Base-by-base conservation (phyloP, 2,797 vertebrate genomes). In the Masticophis lateralis region DNA sequence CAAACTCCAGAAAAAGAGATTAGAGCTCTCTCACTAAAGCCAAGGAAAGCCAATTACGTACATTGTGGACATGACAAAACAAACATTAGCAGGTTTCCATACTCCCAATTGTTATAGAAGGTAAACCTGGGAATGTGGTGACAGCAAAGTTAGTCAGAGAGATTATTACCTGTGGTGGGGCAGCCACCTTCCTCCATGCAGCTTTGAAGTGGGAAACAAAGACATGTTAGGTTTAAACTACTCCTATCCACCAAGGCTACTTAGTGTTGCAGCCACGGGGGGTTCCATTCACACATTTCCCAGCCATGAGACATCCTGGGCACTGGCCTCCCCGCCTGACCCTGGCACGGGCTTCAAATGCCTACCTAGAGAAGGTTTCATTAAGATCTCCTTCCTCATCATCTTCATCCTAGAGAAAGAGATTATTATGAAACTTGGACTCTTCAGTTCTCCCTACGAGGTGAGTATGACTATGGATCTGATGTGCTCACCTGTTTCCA, bases 361-460 rank as follows among this genome's bases (percentile, higher is more conserved):
- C 97, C 94, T 98, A 99, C 99, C 98, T 98, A 97, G 98, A 97
- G 94, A 98, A 98, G 0, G 98, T 95, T 86, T 98, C 98, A 87
- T 98, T 95, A 0, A 98, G 53, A 89, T 98, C 97, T 92, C 98
- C 98, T 86, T 98, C 98, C 94, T 98, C 98, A 55, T 99, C 98
- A 98, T 98, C 93, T 93, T 97, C 88, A 10, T 90, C 93, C 27
- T 94, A 32, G 61, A 5, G 14, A 22, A 43, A 59, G 43, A 74
- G 51, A 88, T 32, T 55, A 60, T 10, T 61, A 74, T 59, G 20
- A 37, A 25, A 12, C 53, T 1, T 66, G 32, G 56, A n/a, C 59
- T 27, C 60, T 43, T 47, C 63, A 53, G 14, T 90, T 55, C 10
- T 74, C 51, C 63, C 18, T 28, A 90, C 0, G 32, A 66, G 55